phyloP scores from a whole-genome alignment of 2,797 vertebrate genomes.

The Paguma larvata region DNA sequence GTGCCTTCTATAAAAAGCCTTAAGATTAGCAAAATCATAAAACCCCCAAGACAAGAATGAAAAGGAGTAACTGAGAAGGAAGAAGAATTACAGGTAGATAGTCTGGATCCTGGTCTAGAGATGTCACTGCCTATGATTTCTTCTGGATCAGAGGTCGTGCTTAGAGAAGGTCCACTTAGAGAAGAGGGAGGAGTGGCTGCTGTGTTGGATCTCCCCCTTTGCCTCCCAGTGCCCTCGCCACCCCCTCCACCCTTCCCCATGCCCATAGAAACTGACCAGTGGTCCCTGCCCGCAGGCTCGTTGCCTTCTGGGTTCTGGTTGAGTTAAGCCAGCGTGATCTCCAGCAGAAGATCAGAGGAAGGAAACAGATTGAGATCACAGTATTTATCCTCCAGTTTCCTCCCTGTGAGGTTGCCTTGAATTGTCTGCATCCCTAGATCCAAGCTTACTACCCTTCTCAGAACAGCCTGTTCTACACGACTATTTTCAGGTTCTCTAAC shows the following conservation, averaged over 20 bases:
- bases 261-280: neutral
- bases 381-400: neutral
- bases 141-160: neutral
- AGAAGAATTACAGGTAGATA: neutral
- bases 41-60: neutral
- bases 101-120: neutral
- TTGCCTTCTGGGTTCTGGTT: neutral
- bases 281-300: neutral
- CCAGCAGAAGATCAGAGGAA: neutral
- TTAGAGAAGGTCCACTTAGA: neutral
- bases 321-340: neutral
- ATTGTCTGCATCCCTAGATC: neutral
- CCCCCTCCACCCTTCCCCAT: neutral
- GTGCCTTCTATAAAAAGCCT: neutral
- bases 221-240: neutral
- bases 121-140: neutral
- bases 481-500: neutral
- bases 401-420: neutral
- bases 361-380: neutral
- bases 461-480: neutral
- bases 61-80: neutral
- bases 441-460: neutral
- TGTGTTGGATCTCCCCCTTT: neutral
- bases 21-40: neutral
- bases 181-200: neutral